Evolutionary conservation across 2,888 invertebrate species (phyloP), one percentile per base, ranked within the genome.

Genomic region (Epistrophella euchroma): DNA sequence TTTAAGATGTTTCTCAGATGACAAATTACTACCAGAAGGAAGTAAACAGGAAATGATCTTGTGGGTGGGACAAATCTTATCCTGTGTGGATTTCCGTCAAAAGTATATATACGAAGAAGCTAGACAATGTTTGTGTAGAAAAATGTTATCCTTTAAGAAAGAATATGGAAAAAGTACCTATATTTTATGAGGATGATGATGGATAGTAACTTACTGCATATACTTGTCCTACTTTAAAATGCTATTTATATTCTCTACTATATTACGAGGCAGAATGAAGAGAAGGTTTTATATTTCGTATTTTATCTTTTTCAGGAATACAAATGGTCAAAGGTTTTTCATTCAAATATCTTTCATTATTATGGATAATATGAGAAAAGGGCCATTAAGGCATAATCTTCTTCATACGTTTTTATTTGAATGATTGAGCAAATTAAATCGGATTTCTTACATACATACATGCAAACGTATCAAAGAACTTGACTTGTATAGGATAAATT

Each of bases 241-340:
- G 45, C 45, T 64, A 64, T 62, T 62, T 62, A 62, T 62, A 62
- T 45, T 45, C 28, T 32, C n/a, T 17, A 4, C n/a, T 17, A 4
- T n/a, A n/a, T 15, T 15, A 55, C 10, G 5, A 22, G 35, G 7
- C 15, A 13, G 35, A 19, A 22, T 40, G 43, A 9, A 28, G 62
- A n/a, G 11, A 45, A 28, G 64, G 28, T 64, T 28, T 64, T 5
- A n/a, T 62, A 17, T 28, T 45, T 64, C 43, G 11, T 43, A 25
- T 43, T n/a, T 62, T n/a, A 62, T 62, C 43, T 45, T 45, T 45
- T 17, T 28, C n/a, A 40, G 13, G 28, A 45, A 45, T 7, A 45
- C 17, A 64, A 64, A 64, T 64, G 45, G 28, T 45, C 45, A 64
- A 64, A 45, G 45, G 45, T 45, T 64, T 32, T 64, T 45, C 64